Conservation (phyloP, 2,113 vertebrate genomes). For the Ammodramus savannarum region DNA sequence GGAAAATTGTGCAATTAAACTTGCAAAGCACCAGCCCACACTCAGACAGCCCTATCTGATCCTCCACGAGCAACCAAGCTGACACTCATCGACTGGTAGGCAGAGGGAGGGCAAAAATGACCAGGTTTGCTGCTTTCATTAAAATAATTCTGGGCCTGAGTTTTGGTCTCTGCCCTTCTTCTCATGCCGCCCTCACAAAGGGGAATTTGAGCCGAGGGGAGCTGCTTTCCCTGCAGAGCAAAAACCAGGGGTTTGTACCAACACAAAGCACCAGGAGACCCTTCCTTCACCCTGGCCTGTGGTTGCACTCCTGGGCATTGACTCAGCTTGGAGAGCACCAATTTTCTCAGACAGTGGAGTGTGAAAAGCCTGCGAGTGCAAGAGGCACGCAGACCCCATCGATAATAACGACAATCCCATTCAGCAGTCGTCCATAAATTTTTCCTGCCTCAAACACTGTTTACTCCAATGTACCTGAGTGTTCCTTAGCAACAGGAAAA, state of each 20-base stretch:
- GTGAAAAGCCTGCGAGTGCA: background rate
- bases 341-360: background rate
- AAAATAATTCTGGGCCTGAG: background rate
- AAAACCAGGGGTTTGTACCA: background rate
- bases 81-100: background rate
- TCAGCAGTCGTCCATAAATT: background rate
- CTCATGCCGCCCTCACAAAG: background rate
- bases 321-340: background rate
- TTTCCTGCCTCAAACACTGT: background rate
- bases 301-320: background rate
- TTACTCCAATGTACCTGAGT: background rate
- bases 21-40: conserved; percentile 48
- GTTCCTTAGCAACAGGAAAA: background rate
- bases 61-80: background rate
- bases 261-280: background rate
- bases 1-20: conserved; percentile 17
- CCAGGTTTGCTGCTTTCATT: background rate
- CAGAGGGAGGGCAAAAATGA: background rate
- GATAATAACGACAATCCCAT: background rate
- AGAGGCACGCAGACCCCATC: background rate
- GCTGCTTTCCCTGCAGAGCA: background rate
- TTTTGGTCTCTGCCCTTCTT: background rate
- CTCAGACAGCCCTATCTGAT: background rate
- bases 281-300: background rate
- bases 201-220: background rate